Evolutionary conservation across 2,888 invertebrate genomes (phyloP).

Genomic region (Eurois occulta): DNA sequence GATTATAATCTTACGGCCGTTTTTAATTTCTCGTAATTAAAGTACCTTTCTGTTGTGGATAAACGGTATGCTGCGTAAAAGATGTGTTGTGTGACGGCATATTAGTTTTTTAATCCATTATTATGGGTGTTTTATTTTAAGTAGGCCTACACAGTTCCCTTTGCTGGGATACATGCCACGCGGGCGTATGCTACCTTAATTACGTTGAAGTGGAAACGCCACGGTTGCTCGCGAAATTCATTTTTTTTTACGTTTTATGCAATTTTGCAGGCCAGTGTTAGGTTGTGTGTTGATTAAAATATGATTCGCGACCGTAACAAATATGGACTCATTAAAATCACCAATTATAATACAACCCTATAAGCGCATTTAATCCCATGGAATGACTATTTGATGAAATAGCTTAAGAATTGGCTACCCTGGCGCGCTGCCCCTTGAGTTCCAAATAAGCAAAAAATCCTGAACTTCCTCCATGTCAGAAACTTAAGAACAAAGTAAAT

Average conservation of each 20-base stretch:
- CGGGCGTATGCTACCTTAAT: background rate
- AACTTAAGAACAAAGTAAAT: background rate
- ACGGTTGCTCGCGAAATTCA: background rate
- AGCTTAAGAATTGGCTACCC: background rate
- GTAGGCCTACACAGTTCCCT: too few species aligned
- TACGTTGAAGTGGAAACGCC: too few species aligned
- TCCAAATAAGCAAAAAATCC: background rate
- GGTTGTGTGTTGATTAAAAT: background rate
- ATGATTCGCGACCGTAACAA: background rate
- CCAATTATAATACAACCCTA: background rate
- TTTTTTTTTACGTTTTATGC: background rate
- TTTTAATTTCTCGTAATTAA: conserved; percentile 30
- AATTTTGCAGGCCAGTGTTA: background rate
- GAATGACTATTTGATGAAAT: background rate
- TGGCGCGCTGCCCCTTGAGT: background rate
- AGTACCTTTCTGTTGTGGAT: background rate
- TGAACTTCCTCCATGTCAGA: background rate
- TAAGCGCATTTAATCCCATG: background rate
- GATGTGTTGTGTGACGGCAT: background rate
- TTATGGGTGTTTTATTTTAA: background rate
- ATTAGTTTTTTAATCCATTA: background rate
- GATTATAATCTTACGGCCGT: conserved; percentile 17
- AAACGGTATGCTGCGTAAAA: conserved; percentile 4
- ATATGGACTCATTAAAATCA: background rate
- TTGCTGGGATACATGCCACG: background rate